These are phyloP conservation scores for Opisthograptis luteolata DNA, from an alignment of 2,888 invertebrate genomes.

Conservation along the genomic window DNA sequence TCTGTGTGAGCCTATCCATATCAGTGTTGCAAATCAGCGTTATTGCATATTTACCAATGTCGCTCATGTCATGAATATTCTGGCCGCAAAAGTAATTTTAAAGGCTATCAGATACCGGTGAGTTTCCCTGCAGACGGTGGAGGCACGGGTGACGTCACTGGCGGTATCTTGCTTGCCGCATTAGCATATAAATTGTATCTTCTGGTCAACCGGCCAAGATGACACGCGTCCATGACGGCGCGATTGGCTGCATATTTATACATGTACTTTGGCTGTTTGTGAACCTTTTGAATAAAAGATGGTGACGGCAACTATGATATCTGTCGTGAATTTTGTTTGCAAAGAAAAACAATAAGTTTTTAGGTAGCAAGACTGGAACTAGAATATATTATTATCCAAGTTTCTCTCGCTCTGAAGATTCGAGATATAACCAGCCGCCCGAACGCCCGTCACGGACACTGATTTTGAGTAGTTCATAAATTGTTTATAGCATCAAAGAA, in stretches of 20 bases:
- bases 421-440: too few species aligned
- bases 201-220: constrained; percentile 77
- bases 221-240: constrained; percentile 66
- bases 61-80: constrained; percentile 54
- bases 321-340: neutral
- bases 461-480: too few species aligned
- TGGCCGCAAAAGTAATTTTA: constrained; percentile 69
- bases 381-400: too few species aligned
- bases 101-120: constrained; percentile 69
- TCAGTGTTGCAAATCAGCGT: constrained; percentile 29
- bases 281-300: constrained; percentile 23
- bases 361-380: neutral
- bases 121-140: constrained; percentile 44
- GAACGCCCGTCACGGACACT: too few species aligned
- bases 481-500: too few species aligned
- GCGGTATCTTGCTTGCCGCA: constrained; percentile 73
- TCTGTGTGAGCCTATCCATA: constrained; percentile 6
- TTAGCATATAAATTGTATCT: constrained; percentile 85
- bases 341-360: neutral
- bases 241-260: constrained; percentile 60
- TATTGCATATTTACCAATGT: constrained; percentile 30
- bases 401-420: too few species aligned
- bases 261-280: constrained; percentile 22
- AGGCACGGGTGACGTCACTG: constrained; percentile 60
- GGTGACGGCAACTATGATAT: neutral